phyloP scores from a whole-genome alignment of 2,888 invertebrate genomes.

The Xestia xanthographa region DNA sequence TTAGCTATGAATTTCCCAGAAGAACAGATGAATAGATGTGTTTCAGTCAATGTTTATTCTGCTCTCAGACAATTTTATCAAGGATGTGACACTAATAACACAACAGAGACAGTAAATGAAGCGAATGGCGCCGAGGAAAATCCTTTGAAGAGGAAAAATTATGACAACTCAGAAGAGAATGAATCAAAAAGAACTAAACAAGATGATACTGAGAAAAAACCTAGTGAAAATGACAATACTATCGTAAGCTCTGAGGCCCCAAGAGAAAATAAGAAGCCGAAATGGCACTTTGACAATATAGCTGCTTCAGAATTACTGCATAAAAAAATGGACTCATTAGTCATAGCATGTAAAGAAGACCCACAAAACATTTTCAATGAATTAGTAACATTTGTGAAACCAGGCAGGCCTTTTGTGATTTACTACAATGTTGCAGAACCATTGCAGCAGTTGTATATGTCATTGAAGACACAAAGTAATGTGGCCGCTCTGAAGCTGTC shows the following conservation, averaged over 20 bases:
- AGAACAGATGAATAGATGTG: slow-evolving; percentile 93
- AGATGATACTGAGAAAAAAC: slow-evolving; percentile 46
- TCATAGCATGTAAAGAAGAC: slow-evolving; percentile 96
- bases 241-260: slow-evolving; percentile 36
- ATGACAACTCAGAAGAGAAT: slow-evolving; percentile 69
- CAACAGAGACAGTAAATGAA: slow-evolving; percentile 47
- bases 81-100: slow-evolving; percentile 83
- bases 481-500: slow-evolving; percentile 94
- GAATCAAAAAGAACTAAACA: slow-evolving; percentile 78
- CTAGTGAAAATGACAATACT: slow-evolving; percentile 23
- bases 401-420: slow-evolving; percentile 96
- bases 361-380: slow-evolving; percentile 94
- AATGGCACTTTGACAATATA: slow-evolving; percentile 93
- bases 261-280: slow-evolving; percentile 88
- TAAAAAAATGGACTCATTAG: slow-evolving; percentile 93
- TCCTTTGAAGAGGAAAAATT: slow-evolving; percentile 77
- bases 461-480: slow-evolving; percentile 93
- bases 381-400: slow-evolving; percentile 94
- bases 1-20: slow-evolving; percentile 94
- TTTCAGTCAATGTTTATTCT: slow-evolving; percentile 94
- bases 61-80: slow-evolving; percentile 93
- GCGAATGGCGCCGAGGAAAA: slow-evolving; percentile 68
- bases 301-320: slow-evolving; percentile 91
- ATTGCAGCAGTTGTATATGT: slow-evolving; percentile 95
- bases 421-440: slow-evolving; percentile 96